Conservation (phyloP, 2,888 invertebrate species). For the Trissolcus japonicus region DNA sequence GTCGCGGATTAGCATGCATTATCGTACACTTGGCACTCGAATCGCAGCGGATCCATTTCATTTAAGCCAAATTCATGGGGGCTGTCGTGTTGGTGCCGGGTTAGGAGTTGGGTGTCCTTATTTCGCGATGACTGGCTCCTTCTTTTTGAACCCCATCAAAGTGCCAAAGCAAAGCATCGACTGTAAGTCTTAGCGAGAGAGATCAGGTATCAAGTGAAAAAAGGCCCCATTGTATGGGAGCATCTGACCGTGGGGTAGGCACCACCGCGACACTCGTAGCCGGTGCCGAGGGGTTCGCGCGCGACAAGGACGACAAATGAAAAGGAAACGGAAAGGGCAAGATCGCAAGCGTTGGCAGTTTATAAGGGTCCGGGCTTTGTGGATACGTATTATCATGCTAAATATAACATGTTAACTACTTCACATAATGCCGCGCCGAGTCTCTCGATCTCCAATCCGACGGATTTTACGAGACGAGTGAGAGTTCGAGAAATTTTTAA, state of each 20-base stretch:
- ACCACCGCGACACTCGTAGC: constrained; percentile 59
- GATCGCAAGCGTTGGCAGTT: constrained; percentile 73
- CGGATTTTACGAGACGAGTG: constrained; percentile 45
- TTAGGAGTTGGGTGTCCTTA: constrained; percentile 49
- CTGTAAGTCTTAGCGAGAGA: constrained; percentile 57
- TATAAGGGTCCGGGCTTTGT: constrained; percentile 75
- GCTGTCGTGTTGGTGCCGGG: constrained; percentile 61
- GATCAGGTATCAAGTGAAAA: constrained; percentile 74
- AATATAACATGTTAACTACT: constrained; percentile 81
- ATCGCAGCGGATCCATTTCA: constrained; percentile 73
- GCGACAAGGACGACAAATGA: constrained; percentile 58
- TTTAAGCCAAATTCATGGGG: constrained; percentile 76
- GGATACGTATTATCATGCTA: constrained; percentile 76
- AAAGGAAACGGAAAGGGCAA: constrained; percentile 58
- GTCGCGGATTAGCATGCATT: constrained; percentile 74
- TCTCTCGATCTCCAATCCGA: constrained; percentile 51
- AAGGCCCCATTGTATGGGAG: constrained; percentile 72
- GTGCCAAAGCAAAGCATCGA: constrained; percentile 47
- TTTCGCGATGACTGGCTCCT: constrained; percentile 23
- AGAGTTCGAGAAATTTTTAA: constrained; percentile 34
- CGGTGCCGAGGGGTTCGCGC: constrained; percentile 47
- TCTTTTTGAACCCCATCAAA: constrained; percentile 46
- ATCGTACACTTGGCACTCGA: constrained; percentile 62
- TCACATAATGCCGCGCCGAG: constrained; percentile 78
- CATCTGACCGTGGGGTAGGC: constrained; percentile 76